Conservation (phyloP, 2,888 invertebrate species). For the Amaurobius ferox region DNA sequence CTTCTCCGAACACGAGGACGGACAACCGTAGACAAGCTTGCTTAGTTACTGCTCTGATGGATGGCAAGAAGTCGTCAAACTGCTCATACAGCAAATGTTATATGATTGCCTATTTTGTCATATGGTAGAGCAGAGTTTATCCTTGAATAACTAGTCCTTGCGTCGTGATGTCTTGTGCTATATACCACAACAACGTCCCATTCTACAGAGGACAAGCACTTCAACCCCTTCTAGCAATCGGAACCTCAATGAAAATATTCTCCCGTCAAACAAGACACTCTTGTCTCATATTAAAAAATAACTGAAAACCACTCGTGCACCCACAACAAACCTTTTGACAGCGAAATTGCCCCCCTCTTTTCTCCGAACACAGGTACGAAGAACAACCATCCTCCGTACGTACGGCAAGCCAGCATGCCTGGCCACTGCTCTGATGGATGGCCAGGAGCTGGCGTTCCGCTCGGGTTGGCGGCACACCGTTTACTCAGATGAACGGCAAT, state of each 20-base stretch:
- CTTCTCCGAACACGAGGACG: not conserved
- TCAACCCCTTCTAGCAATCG: too few species aligned
- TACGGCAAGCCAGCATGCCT: constrained; percentile 39
- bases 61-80: constrained; percentile 60
- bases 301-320: constrained; percentile 1
- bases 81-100: too few species aligned
- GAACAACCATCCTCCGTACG: not conserved
- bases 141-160: too few species aligned
- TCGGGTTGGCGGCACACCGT: constrained; percentile 54
- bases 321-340: constrained; percentile 51
- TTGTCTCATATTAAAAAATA: not conserved
- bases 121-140: too few species aligned
- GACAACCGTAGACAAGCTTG: constrained; percentile 19
- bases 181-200: too few species aligned
- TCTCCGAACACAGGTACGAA: not conserved
- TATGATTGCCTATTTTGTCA: too few species aligned
- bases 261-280: not conserved
- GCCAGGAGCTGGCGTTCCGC: constrained; percentile 59
- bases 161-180: too few species aligned
- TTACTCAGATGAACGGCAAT: constrained; percentile 69
- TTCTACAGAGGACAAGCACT: too few species aligned
- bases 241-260: not conserved
- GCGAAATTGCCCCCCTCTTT: constrained; percentile 35
- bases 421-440: constrained; percentile 62
- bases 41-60: constrained; percentile 59